phyloP scores from a whole-genome alignment of 2,113 vertebrate species.

The Tor tambroides region DNA sequence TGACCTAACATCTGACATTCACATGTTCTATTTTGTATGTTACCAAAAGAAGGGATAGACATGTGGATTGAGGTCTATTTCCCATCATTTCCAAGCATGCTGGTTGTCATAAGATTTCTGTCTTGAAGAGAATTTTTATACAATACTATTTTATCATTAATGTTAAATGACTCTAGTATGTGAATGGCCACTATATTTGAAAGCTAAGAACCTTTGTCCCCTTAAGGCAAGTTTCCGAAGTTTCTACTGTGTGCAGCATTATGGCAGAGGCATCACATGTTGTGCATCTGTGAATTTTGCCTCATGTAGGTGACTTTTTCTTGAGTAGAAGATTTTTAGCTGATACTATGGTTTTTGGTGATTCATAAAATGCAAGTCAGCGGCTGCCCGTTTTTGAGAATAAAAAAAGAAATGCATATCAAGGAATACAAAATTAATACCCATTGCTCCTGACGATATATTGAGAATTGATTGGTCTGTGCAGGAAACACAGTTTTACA shows the following conservation, averaged over 20 bases:
- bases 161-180: background rate
- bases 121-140: background rate
- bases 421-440: too few relatives aligned
- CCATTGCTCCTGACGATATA: too few relatives aligned
- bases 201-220: background rate
- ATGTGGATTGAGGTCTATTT: background rate
- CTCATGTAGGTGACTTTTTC: too few relatives aligned
- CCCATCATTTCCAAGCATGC: background rate
- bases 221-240: background rate
- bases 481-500: too few relatives aligned
- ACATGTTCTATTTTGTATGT: background rate
- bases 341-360: too few relatives aligned
- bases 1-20: background rate
- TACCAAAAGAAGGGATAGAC: background rate
- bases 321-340: too few relatives aligned
- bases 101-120: background rate
- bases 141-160: background rate
- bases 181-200: too few relatives aligned
- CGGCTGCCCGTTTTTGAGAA: too few relatives aligned
- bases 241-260: background rate
- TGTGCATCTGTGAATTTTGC: background rate
- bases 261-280: background rate
- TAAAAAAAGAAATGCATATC: too few relatives aligned
- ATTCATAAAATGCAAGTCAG: too few relatives aligned
- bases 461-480: too few relatives aligned